Evolutionary conservation across 1,140 invertebrate species (phyloP).

Genomic region (Heliothis subflexa): DNA sequence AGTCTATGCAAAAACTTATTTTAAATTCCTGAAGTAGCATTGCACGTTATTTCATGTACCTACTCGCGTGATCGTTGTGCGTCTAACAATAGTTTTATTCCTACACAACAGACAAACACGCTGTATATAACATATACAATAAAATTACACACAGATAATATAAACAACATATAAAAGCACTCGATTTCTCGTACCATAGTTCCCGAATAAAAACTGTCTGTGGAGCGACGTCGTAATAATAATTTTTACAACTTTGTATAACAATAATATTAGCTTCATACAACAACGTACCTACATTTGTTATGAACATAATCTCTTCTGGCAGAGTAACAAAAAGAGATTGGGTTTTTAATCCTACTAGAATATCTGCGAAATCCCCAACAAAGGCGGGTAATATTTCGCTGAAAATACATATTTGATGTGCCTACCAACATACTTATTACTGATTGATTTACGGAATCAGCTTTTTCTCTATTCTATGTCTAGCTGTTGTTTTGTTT

Average conservation of each 20-base stretch:
- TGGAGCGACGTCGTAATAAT: constrained; percentile 43
- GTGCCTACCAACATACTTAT: constrained; percentile 54
- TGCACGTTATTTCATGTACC: not conserved
- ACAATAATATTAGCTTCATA: constrained; percentile 52
- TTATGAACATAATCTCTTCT: constrained; percentile 63
- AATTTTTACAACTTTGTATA: constrained; percentile 52
- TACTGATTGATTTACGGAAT: constrained; percentile 56
- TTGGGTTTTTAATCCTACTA: constrained; percentile 71
- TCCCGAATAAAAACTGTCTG: constrained; percentile 43
- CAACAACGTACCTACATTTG: constrained; percentile 55
- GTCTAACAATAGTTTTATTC: not conserved
- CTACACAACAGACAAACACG: constrained; percentile 5
- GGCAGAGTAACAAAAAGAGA: constrained; percentile 72
- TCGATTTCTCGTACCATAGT: constrained; percentile 40
- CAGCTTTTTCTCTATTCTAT: constrained; percentile 31
- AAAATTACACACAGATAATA: constrained; percentile 14
- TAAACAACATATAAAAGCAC: constrained; percentile 35
- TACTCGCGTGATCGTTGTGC: not conserved
- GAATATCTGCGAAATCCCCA: constrained; percentile 59
- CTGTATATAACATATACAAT: constrained; percentile 18
- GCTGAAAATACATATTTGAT: constrained; percentile 57
- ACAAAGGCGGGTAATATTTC: constrained; percentile 59
- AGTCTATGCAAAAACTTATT: too few species aligned
- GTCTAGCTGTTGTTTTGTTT: constrained; percentile 15
- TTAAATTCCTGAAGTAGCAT: not conserved